These are phyloP conservation scores for Emmelina monodactyla DNA, from an alignment of 2,888 invertebrate genomes.

Conservation along the genomic window DNA sequence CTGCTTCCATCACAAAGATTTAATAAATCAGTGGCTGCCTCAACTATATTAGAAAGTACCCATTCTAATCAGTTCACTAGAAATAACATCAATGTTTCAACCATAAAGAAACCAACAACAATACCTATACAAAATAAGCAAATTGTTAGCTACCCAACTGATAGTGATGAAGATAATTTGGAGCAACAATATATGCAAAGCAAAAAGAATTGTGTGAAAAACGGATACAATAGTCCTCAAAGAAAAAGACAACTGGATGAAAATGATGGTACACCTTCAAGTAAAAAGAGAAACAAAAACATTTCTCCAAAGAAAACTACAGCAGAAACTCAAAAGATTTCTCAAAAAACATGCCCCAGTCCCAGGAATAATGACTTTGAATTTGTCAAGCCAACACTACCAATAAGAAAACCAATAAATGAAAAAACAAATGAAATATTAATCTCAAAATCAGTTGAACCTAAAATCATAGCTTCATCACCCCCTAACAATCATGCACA, in stretches of 20 bases:
- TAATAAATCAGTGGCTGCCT: conserved; percentile 24
- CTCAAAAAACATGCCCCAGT: no score
- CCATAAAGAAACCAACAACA: no score
- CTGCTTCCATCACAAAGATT: conserved; percentile 40
- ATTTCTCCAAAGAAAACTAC: conserved; percentile 13
- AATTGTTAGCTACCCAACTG: not conserved
- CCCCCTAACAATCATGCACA: not conserved
- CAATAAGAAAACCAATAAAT: conserved; percentile 22
- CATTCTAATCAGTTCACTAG: no score
- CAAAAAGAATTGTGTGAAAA: not conserved
- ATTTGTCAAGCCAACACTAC: conserved; percentile 35
- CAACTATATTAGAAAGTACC: conserved; percentile 22
- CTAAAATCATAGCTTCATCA: not conserved
- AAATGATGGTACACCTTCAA: conserved; percentile 15
- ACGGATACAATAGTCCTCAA: no score
- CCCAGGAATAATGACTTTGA: conserved; percentile 29
- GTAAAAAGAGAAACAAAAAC: conserved; percentile 25
- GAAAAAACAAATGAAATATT: conserved; percentile 18
- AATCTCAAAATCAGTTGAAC: conserved; percentile 23
- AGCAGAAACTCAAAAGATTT: not conserved
- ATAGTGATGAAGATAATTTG: conserved; percentile 10
- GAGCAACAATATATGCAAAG: not conserved
- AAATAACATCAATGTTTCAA: no score
- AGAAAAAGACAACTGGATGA: conserved; percentile 23
- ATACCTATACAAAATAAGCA: not conserved